Base-by-base conservation (phyloP, 1,140 invertebrate species). In the Leptestheria dahalacensis region DNA sequence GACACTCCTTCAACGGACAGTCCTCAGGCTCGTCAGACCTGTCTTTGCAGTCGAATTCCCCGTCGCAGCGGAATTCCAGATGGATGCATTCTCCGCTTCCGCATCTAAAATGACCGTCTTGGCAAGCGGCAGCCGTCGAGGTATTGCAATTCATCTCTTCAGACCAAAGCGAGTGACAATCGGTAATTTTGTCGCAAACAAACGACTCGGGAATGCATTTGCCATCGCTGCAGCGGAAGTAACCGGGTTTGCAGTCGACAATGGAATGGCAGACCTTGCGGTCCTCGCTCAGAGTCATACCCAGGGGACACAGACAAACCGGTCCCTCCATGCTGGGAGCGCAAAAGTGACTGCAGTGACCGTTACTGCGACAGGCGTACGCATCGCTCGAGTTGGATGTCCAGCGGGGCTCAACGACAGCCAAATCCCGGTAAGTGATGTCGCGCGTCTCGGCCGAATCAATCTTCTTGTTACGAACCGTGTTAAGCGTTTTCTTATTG, bases 21-120 rank as follows among this genome's bases (percentile, higher is more conserved):
- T 48, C 52, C 6, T 86, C 79, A 78, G 95, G 85, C 76, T 98
- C 96, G 71, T 99, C 95, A 3, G 86, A 87, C 20, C 83, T 85
- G 71, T 99, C 96, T 0, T 88, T 87, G 68, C 94, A 97, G 66
- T 97, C 90, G 64, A 92, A 85, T 63, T 97, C 92, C 0, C 88
- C 87, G 71, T 97, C 94, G 71, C 95, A 99, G 2, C 91, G 86
- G 88, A 92, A 98, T 78, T 92, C 94, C 0, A 88, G 88, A 68
- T 94, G 91, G 0, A 95, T 90, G 67, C 91, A 95, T 55, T 64
- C 60, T 6, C 69, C 77, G 65, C 61, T 72, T 48, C 68, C 66
- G 65, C 75, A 74, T 57, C 65, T 66, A 65, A 75, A 73, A 65
- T 75, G 68, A 67, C 65, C 62, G 33, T 67, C 65, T 69, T 68